Evolutionary conservation across 2,113 vertebrate species (phyloP).

Genomic region (Proteles cristata): DNA sequence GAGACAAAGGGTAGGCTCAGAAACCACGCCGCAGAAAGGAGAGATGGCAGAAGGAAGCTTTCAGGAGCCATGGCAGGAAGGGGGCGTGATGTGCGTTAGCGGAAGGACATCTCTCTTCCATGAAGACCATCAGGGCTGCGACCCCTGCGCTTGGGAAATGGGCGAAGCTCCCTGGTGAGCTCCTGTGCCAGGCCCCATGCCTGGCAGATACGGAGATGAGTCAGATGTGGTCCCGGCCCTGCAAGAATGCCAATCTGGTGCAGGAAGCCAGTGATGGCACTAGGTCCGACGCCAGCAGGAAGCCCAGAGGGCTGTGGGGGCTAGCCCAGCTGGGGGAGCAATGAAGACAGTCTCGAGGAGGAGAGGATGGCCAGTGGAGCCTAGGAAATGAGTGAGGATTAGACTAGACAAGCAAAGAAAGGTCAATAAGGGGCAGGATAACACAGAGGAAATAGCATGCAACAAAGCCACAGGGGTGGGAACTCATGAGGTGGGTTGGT

Average conservation of each 20-base stretch:
- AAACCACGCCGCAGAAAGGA: not conserved
- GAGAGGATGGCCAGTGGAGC: not conserved
- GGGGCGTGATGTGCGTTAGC: accelerated
- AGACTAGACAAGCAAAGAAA: not conserved
- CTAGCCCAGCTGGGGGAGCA: not conserved
- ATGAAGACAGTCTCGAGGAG: not conserved
- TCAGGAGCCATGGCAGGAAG: accelerated
- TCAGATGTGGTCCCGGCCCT: not conserved
- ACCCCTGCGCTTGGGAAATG: not conserved
- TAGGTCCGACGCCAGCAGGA: not conserved
- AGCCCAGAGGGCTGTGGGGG: not conserved
- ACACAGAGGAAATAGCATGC: not conserved
- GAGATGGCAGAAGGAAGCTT: not conserved
- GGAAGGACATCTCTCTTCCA: not conserved
- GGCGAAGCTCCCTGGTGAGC: not conserved
- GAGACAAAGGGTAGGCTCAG: slow-evolving; percentile 53
- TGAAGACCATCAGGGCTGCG: accelerated
- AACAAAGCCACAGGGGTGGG: not conserved
- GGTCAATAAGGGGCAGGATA: not conserved
- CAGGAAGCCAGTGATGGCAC: not conserved
- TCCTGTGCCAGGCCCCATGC: not conserved
- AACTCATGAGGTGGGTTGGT: accelerated
- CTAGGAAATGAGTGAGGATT: not conserved
- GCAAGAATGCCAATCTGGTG: not conserved
- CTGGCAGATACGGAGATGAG: not conserved